phyloP scores from a whole-genome alignment of 2,888 invertebrate species.

The Morpho helenor region DNA sequence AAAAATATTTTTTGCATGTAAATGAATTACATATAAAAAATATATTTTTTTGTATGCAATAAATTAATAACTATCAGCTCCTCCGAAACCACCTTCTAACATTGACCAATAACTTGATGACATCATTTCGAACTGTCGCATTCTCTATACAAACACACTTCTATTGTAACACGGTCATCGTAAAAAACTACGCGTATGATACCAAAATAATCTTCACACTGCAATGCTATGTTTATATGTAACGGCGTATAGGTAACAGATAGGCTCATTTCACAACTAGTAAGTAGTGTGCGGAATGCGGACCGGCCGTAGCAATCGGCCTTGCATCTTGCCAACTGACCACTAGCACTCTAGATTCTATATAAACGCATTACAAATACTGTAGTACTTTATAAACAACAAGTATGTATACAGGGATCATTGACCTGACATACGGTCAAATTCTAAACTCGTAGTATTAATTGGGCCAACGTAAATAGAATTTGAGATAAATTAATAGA shows the following conservation, averaged over 20 bases:
- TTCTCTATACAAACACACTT: no score
- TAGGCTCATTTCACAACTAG: conserved; percentile 67
- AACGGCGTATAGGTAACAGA: conserved; percentile 51
- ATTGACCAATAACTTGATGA: no score
- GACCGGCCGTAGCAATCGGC: conserved; percentile 57
- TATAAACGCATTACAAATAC: conserved; percentile 24
- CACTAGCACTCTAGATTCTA: conserved; percentile 47
- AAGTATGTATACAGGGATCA: conserved; percentile 23
- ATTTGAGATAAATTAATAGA: conserved; percentile 22
- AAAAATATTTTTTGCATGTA: no score
- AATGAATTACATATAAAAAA: no score
- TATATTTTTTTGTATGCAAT: no score
- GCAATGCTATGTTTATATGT: conserved; percentile 34
- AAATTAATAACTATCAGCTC: no score
- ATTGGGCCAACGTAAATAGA: conserved; percentile 28
- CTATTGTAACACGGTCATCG: no score
- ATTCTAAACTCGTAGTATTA: conserved; percentile 24
- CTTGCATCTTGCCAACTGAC: conserved; percentile 73
- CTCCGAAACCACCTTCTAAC: no score
- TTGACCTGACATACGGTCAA: conserved; percentile 28
- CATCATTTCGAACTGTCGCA: no score
- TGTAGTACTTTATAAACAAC: conserved; percentile 19
- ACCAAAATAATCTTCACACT: not conserved
- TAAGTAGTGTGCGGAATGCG: conserved; percentile 67
- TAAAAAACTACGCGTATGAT: not conserved